Evolutionary conservation across 23 tunicate genomes (phyloP), one percentile per base, ranked within the genome.

Genomic region (Corella eumyota): DNA sequence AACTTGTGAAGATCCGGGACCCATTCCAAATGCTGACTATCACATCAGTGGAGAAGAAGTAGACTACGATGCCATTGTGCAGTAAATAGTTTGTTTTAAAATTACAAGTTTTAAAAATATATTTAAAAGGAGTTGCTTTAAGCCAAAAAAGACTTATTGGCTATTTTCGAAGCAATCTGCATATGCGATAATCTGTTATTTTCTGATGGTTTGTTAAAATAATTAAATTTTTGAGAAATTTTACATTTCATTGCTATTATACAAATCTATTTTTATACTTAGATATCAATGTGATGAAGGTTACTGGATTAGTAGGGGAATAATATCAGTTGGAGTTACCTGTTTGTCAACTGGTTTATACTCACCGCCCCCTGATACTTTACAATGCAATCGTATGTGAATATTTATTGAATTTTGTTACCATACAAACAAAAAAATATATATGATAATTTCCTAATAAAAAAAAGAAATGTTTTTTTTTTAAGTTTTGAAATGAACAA

Each of bases 1-100:
- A 23, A 58, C 45, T 3, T 84, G 94, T 58, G 53, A 30, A 1
- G 83, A 75, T 70, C 94, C 94, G 30, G 94, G 94, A 4, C 59
- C 62, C 3, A 29, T 72, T 7, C 55, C 71, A 2, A 40, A 62
- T 25, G 74, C 74, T 7, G 69, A 48, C 9, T 66, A 66, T 34
- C 9, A 33, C 56, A 32, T 75, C 1, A 3, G 60, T 1, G 60
- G 33, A 1, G 30, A 40, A 36, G 82, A 66, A 22, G 73, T 58
- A 4, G 60, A 46, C 58, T 75, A 24, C 57, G 44, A 63, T 21
- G 67, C 60, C 0, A 47, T 75, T 55, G 78, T 84, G 17, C 65
- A 54, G 94, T 84, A 63, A 54, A 76, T 67, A 23, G 48, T 15
- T 7, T 66, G 34, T 36, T 26, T 24, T 25, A 6, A 24, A 29